phyloP scores from a whole-genome alignment of 1,140 invertebrate genomes.

The Paraescarpia echinospica region DNA sequence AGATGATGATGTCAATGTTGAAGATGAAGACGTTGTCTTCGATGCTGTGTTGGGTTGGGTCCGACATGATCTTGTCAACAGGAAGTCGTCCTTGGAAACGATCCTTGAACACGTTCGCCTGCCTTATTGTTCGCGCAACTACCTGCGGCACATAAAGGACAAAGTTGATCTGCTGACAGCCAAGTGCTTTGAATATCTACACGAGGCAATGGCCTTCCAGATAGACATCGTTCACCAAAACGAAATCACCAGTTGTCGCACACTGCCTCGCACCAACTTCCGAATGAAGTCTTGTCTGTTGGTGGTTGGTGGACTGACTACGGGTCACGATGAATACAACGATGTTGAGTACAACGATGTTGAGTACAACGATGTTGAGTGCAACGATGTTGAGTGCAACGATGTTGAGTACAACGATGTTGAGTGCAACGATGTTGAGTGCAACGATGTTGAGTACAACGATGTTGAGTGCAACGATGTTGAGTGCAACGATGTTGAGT shows the following conservation, averaged over 20 bases:
- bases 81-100: neutral
- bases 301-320: no score
- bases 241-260: neutral
- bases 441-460: no score
- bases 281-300: no score
- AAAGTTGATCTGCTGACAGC: neutral
- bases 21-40: no score
- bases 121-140: conserved; percentile 7
- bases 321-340: no score
- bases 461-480: no score
- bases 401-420: no score
- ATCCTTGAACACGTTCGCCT: neutral
- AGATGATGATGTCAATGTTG: neutral
- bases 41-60: neutral
- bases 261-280: neutral
- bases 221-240: neutral
- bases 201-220: neutral
- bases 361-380: no score
- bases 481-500: no score
- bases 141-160: neutral
- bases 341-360: no score
- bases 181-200: neutral
- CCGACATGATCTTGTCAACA: neutral
- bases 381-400: no score
- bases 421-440: no score